Conservation (phyloP, 2,797 vertebrate genomes). For the Sebastes dallii region DNA sequence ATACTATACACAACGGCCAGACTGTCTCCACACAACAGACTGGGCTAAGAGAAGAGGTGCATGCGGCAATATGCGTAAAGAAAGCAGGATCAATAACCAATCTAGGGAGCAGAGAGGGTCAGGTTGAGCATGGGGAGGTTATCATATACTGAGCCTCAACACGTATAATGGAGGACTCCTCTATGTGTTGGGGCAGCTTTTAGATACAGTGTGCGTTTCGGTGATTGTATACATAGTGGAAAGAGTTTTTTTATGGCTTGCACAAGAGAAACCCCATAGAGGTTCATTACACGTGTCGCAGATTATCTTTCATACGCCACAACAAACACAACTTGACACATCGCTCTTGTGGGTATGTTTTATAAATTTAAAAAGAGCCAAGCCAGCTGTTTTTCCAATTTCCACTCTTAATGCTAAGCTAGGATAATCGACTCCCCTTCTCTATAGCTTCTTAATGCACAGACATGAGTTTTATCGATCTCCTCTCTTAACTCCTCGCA, state of each 20-base stretch:
- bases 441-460: not conserved
- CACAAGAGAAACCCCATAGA: not conserved
- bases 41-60: slow-evolving; percentile 35
- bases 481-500: not conserved
- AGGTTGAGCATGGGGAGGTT: slow-evolving; percentile 62
- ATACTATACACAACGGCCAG: slow-evolving; percentile 34
- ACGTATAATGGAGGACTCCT: slow-evolving; percentile 50
- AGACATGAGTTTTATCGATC: not conserved
- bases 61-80: slow-evolving; percentile 66
- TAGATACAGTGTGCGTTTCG: slow-evolving; percentile 12
- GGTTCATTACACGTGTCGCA: not conserved
- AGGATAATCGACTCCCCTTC: not conserved
- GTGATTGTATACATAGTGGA: not conserved
- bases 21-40: slow-evolving; percentile 41
- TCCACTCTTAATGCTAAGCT: not conserved
- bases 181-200: slow-evolving; percentile 6
- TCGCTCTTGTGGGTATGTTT: not conserved
- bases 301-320: not conserved
- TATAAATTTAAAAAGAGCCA: not conserved
- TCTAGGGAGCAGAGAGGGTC: slow-evolving; percentile 75
- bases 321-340: not conserved
- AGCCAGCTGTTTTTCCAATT: not conserved
- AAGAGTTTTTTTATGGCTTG: not conserved
- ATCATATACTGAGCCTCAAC: slow-evolving; percentile 61
- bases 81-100: slow-evolving; percentile 85